Evolutionary conservation across 2,113 vertebrate species (phyloP), one percentile per base, ranked within the genome.

Genomic region (Tenrec ecaudatus): DNA sequence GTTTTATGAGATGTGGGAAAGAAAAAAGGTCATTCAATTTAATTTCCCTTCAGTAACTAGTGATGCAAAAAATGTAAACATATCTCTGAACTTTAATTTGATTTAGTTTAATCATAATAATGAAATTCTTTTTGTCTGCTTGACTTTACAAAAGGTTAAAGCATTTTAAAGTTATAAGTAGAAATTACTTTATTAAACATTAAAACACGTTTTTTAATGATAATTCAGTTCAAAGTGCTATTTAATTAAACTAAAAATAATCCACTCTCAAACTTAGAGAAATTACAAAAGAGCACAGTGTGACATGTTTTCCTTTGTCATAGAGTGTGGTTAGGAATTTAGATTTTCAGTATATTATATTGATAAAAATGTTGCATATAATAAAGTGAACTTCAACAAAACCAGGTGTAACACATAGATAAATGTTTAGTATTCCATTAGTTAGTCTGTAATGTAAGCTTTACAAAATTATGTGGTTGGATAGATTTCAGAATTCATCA

Each of bases 401-500:
- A 40, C 86, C 58, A 43, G 94, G 1, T 84, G 57, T 14, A 97
- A 89, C 40, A 93, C 36, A 83, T 27, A 92, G 29, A 88, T 47
- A 95, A 95, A 96, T 96, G 81, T 94, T 97, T 93, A 96, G 15
- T 3, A 15, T 95, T 97, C 88, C 53, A 96, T 86, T 62, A 96
- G 77, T 87, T 95, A 36, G 76, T 90, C 64, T 53, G 15, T 84
- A 98, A 94, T 96, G 98, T 97, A 97, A 97, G 97, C 96, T 97
- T 95, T 95, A 93, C 77, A 96, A 97, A 97, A 97, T 97, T 92
- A 96, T 93, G 86, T 95, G 82, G 94, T 97, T 96, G 95, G 93
- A 93, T 68, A 91, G 66, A 94, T 97, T 97, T 97, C 96, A 97
- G 91, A 96, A 97, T 85, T 97, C 82, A 97, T 97, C 95, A 96